Conservation (phyloP, 2,888 invertebrate species). For the Drosophila emarginata region DNA sequence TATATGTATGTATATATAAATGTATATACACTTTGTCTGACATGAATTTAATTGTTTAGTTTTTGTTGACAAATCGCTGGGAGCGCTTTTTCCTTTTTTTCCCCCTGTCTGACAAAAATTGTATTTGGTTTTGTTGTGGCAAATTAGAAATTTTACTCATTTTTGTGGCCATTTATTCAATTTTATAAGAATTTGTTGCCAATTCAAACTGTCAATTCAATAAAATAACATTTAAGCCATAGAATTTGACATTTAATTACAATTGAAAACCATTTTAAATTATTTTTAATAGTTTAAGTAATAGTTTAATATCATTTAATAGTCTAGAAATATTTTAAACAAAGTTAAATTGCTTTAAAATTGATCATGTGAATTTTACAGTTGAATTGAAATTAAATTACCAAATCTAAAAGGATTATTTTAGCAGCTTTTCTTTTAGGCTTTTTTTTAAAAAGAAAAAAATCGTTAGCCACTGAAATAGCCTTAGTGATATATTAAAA, state of each 20-base stretch:
- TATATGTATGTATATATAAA: neutral
- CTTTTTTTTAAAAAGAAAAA: too few species aligned
- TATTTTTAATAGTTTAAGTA: too few species aligned
- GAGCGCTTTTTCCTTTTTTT: neutral
- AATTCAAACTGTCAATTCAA: neutral
- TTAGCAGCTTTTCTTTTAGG: too few species aligned
- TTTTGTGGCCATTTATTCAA: conserved; percentile 5
- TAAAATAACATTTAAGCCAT: neutral
- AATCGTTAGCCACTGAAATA: too few species aligned
- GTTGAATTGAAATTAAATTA: too few species aligned
- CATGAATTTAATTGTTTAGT: conserved; percentile 8
- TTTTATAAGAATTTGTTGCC: neutral
- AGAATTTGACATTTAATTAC: neutral
- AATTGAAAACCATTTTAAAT: neutral
- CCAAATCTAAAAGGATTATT: too few species aligned
- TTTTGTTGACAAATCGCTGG: conserved; percentile 13
- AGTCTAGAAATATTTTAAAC: too few species aligned
- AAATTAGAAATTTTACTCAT: conserved; percentile 14
- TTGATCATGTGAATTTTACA: too few species aligned
- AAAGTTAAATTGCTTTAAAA: too few species aligned
- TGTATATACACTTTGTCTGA: neutral
- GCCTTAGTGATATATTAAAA: too few species aligned
- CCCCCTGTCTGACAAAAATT: neutral
- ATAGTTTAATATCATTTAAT: too few species aligned
- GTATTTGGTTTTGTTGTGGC: neutral